Evolutionary conservation across 2,113 vertebrate species (phyloP), one percentile per base, ranked within the genome.

Genomic region (Poecile atricapillus): DNA sequence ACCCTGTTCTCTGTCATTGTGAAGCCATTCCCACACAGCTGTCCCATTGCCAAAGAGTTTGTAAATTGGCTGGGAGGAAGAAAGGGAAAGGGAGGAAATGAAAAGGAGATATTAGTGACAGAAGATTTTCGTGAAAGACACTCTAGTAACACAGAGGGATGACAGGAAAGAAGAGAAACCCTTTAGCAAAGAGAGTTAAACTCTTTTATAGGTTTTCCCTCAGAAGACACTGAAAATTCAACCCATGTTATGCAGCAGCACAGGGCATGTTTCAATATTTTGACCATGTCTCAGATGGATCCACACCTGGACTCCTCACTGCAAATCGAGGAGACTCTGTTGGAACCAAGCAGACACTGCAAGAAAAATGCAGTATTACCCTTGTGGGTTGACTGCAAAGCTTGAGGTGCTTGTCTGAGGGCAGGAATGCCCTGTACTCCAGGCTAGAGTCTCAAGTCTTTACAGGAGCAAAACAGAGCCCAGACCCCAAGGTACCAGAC

Each of bases 311-410:
- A 44, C 13, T 76, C 13, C 47, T 68, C 52, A 35, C 30, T 0
- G 0, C 49, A 73, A 80, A 39, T 30, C 0, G 1, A 30, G 33
- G 27, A 59, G 28, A 60, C 11, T 3, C 2, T 70, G 41, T 8
- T 55, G 55, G 11, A n/a, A 67, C 22, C 11, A 63, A 70, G 46
- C n/a, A 62, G 43, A 33, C 12, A 30, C 8, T 53, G 60, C 17
- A 46, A 35, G 67, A 49, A 68, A 76, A 80, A 43, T 2, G 7
- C 35, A 81, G 28, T 25, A 11, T 50, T 83, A 21, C 8, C 11
- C 1, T 82, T 49, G 25, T 25, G 81, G 7, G 27, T 28, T 49
- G 47, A 39, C 9, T 49, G 27, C 30, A 82, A 77, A 82, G 55
- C 15, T 59, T 31, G 64, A 52, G 39, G 15, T 81, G n/a, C 23